A percentile compares a stretch with the other conserved stretches of the same genome.
These are phyloP conservation scores for Cheumatopsyche charites DNA, from an alignment of 1,140 invertebrate genomes.

Conservation along the genomic window DNA sequence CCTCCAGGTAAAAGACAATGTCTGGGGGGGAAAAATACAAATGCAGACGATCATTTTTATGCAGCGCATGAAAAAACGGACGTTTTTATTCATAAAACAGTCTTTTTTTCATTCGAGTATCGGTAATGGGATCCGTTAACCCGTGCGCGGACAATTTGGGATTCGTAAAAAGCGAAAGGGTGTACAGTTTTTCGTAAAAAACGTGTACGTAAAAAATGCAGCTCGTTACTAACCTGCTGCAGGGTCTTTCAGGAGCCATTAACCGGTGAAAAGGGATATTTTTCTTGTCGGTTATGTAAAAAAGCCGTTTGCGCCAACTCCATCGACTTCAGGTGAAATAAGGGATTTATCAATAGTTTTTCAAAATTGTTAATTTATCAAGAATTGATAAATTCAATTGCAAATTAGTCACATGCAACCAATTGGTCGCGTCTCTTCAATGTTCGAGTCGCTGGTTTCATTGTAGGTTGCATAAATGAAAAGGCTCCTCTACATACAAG, in stretches of 20 bases:
- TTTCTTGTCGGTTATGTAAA: conserved; percentile 35
- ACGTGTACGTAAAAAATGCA: neutral
- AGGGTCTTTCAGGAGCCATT: conserved; percentile 44
- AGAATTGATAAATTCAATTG: too few species aligned
- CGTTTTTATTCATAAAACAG: conserved; percentile 44
- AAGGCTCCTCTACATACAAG: too few species aligned
- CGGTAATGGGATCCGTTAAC: conserved; percentile 46
- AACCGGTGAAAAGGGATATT: conserved; percentile 44
- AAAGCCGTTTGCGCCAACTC: conserved; percentile 31
- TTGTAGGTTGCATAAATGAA: too few species aligned
- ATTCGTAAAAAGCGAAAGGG: conserved; percentile 47
- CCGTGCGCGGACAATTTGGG: conserved; percentile 43
- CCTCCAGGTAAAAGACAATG: conserved; percentile 27
- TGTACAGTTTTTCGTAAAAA: conserved; percentile 46
- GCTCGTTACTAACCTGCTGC: conserved; percentile 47
- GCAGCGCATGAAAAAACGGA: neutral
- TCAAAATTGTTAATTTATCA: neutral
- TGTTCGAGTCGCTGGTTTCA: too few species aligned
- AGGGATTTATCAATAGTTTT: conserved; percentile 12
- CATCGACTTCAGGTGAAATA: neutral
- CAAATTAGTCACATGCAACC: too few species aligned
- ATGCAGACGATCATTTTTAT: too few species aligned
- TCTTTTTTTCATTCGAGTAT: conserved; percentile 43
- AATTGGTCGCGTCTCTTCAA: too few species aligned
- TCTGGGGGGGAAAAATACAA: too few species aligned